Evolutionary conservation across 2,888 invertebrate species (phyloP), one percentile per base, ranked within the genome.

Genomic region (Pseudococcus viburni): DNA sequence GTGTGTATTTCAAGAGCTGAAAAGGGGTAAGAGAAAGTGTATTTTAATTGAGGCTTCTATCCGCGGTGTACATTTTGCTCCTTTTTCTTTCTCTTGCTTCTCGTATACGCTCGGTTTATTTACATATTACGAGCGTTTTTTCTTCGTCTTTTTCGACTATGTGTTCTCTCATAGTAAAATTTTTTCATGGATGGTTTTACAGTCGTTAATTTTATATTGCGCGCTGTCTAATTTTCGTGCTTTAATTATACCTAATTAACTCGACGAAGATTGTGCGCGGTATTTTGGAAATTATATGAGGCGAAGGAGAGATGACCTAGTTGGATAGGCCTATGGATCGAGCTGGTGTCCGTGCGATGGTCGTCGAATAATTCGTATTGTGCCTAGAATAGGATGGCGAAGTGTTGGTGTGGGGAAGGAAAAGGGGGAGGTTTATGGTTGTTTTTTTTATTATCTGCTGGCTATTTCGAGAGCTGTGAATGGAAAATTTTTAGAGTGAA

Each of bases 101-200:
- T n/a, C 59, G 59, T n/a, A n/a, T n/a, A n/a, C 15, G 59, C 59
- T 59, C 59, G 59, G 59, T 59, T 59, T 59, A 59, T 64, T 19
- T 33, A 73, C 39, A 33, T 73, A 73, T 64, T 33, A 73, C 73
- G 73, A 73, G 73, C 33, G 17, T 33, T 73, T 33, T 73, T 73
- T 73, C n/a, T 33, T 17, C 33, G 33, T 8, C 22, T 68, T 59
- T 59, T 59, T 59, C 64, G 22, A 73, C 73, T 73, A 33, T 73
- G 33, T 73, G 33, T 33, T 26, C 33, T 73, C 73, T 33, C 73
- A 22, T 64, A 64, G 73, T 73, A 73, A 73, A 73, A 33, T 33
- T 73, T 73, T 73, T 73, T 73, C 73, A 73, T 33, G 73, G 73
- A 33, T 73, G 73, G 73, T 73, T 73, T 73, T 73, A 73, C 73